Evolutionary conservation across 2,113 vertebrate species (phyloP), one percentile per base, ranked within the genome.

Genomic region (Rostratula benghalensis): DNA sequence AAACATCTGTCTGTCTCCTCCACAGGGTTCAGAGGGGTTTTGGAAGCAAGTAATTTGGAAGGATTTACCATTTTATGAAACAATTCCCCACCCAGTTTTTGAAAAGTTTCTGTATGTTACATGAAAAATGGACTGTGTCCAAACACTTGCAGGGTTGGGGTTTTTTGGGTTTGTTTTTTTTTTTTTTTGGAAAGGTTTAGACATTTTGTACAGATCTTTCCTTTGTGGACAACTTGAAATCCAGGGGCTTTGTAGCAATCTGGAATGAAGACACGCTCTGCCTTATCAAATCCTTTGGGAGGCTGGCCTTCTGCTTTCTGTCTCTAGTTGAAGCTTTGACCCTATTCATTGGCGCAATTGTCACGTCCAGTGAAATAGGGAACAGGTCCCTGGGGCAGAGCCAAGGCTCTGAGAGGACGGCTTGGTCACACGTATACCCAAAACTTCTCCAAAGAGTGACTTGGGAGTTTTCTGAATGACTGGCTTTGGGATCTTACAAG

Each of bases 31-130:
- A 3, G 39, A 76, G 77, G 28, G 53, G 31, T 64, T 89, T 88
- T 90, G 83, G 80, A 94, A 93, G 45, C 13, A 28, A 87, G 77
- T n/a, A 35, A 28, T 73, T 69, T 94, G 94, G 65, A 96, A 89
- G 69, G 24, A 60, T 95, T 92, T 92, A 37, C 83, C 94, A 92
- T 93, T 88, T 94, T 75, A 87, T 82, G 83, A 89, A 92, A 84
- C 60, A 90, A 90, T 90, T 78, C 92, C 28, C 93, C 91, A 93
- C 83, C 89, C 89, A 87, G 93, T 82, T 89, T 95, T 93, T 91
- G 69, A 84, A 85, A 83, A 68, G 39, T 91, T 94, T 94, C 89
- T 94, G 73, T 75, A 75, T 4, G 19, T 94, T 95, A 68, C 81
- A 82, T 78, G 78, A 84, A 81, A 92, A 92, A 89, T 71, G 88